Evolutionary conservation across 92 coral and sea anemone genomes (phyloP).

Genomic region (Zoanthus gigantus): DNA sequence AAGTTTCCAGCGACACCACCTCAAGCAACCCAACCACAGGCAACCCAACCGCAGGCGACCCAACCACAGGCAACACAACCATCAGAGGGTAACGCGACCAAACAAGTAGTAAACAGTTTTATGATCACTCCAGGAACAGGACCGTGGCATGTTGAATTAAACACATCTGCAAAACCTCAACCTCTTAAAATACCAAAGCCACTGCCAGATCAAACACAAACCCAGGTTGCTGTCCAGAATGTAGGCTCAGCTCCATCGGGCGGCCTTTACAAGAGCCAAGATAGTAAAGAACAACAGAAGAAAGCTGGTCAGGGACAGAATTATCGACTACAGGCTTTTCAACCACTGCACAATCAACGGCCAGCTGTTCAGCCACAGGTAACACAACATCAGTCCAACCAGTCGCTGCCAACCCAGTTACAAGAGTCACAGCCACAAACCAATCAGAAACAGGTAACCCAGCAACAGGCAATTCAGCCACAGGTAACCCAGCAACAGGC

Average conservation of each 20-base stretch:
- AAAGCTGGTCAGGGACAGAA: constrained; percentile 18
- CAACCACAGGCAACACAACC: not conserved
- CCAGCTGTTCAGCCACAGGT: not conserved
- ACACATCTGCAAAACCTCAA: not conserved
- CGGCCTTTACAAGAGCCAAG: not conserved
- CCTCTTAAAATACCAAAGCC: not conserved
- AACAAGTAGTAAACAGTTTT: constrained; percentile 5
- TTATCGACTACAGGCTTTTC: not conserved
- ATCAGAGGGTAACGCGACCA: not conserved
- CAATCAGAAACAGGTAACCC: constrained; percentile 1
- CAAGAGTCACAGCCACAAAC: not conserved
- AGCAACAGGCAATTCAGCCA: constrained; percentile 1
- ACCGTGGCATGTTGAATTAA: not conserved
- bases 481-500: constrained; percentile 32
- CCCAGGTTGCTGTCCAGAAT: constrained; percentile 9
- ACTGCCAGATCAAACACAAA: not conserved
- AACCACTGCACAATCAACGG: not conserved
- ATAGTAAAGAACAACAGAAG: constrained; percentile 5
- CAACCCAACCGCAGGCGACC: constrained; percentile 31
- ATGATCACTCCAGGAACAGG: not conserved
- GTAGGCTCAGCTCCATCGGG: not conserved
- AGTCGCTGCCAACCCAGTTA: constrained; percentile 36
- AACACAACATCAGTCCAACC: not conserved
- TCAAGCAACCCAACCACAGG: constrained; percentile 28
- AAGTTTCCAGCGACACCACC: not conserved